Percentiles rank a stretch among this genome's conserved stretches.
Conservation (phyloP, 92 coral and sea anemone genomes). For the Heliopora coerulea region DNA sequence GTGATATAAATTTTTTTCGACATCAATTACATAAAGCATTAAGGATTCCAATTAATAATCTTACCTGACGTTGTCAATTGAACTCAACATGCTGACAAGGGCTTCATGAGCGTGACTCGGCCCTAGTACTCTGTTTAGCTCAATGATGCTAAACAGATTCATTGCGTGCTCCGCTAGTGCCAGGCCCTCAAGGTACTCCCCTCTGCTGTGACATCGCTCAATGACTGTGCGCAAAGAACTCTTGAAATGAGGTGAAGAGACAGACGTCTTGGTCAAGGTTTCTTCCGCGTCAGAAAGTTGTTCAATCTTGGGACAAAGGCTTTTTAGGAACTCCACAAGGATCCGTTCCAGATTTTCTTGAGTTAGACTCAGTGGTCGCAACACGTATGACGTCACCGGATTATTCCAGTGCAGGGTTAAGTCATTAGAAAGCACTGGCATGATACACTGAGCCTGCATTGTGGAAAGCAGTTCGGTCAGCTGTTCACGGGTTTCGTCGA, state of each 20-base stretch:
- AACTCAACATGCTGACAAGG: slow-evolving; percentile 1
- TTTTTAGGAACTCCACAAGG: slow-evolving; percentile 8
- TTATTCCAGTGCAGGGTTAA: slow-evolving; percentile 70
- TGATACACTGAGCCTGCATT: slow-evolving; percentile 68
- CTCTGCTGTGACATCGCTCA: slow-evolving; percentile 66
- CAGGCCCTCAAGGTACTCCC: slow-evolving; percentile 63
- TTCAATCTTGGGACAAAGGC: slow-evolving; percentile 46
- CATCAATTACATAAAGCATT: no score
- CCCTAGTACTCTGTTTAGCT: slow-evolving; percentile 84
- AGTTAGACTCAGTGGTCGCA: slow-evolving; percentile 15
- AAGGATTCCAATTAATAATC: no score
- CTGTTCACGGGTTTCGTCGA: slow-evolving; percentile 54
- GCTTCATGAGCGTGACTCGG: slow-evolving; percentile 35
- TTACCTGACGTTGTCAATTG: slow-evolving; percentile 34
- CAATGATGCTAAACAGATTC: slow-evolving; percentile 78
- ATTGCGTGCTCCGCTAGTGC: slow-evolving; percentile 86
- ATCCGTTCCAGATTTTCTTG: slow-evolving; percentile 16
- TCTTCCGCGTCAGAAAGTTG: slow-evolving; percentile 23
- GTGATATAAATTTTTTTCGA: no score
- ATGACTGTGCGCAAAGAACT: slow-evolving; percentile 78
- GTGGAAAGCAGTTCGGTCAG: slow-evolving; percentile 62
- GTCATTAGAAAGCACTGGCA: slow-evolving; percentile 70
- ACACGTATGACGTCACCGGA: slow-evolving; percentile 59
- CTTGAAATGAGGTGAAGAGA: slow-evolving; percentile 60
- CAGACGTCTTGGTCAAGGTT: slow-evolving; percentile 25